phyloP scores from a whole-genome alignment of 2,113 vertebrate species.

The Xyrauchen texanus region DNA sequence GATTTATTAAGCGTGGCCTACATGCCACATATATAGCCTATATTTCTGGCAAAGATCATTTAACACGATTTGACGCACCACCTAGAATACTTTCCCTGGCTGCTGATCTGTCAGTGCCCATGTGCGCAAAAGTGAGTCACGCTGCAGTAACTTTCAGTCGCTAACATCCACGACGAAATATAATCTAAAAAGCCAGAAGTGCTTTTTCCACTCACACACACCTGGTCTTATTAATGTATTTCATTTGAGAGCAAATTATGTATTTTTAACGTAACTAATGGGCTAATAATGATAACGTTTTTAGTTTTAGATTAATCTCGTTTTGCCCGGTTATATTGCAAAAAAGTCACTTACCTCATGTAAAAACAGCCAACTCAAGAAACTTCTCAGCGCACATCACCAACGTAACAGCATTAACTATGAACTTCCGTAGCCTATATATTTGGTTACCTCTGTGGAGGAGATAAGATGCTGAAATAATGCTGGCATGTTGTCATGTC shows the following conservation, averaged over 20 bases:
- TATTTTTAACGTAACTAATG: background rate
- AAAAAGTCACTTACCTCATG: slow-evolving; percentile 60
- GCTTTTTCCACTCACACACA: background rate
- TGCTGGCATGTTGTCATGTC: background rate
- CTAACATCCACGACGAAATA: slow-evolving; percentile 70
- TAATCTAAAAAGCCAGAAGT: slow-evolving; percentile 35
- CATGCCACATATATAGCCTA: no score
- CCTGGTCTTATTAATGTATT: background rate
- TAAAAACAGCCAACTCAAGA: slow-evolving; percentile 12
- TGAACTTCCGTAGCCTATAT: background rate
- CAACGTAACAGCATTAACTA: slow-evolving; percentile 12
- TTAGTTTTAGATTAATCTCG: background rate
- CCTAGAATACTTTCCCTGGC: slow-evolving; percentile 30
- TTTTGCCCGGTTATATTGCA: background rate
- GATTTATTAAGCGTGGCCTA: no score
- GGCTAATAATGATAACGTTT: background rate
- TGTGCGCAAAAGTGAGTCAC: slow-evolving; percentile 83
- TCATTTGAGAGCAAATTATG: background rate
- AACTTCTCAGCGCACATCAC: slow-evolving; percentile 44
- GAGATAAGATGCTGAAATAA: background rate
- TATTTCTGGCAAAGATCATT: no score
- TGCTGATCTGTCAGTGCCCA: slow-evolving; percentile 72
- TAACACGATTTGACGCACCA: background rate
- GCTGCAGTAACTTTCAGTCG: slow-evolving; percentile 79
- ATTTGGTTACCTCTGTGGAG: background rate